Evolutionary conservation across 1,140 invertebrate genomes (phyloP).

Genomic region (Trachymyrmex cornetzi): DNA sequence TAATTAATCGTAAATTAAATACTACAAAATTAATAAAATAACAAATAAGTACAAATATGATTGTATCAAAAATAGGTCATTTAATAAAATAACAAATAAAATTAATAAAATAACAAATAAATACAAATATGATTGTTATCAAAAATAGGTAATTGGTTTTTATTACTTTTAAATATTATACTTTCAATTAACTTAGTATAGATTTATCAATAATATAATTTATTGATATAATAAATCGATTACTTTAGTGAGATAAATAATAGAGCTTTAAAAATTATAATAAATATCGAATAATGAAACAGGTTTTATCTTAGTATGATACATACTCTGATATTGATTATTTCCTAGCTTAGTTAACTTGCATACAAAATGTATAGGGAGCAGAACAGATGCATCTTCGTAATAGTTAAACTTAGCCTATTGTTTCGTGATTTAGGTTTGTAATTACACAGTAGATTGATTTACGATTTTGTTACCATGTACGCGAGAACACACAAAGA

Average conservation of each 20-base stretch:
- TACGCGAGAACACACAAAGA: background rate
- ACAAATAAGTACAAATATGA: too few relatives aligned
- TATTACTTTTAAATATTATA: background rate
- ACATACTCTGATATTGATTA: background rate
- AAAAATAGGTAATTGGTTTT: background rate
- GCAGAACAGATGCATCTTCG: background rate
- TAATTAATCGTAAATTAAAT: background rate
- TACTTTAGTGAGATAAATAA: background rate
- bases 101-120: background rate
- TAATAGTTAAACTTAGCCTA: slow-evolving; percentile 1
- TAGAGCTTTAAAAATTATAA: background rate
- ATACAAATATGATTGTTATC: background rate
- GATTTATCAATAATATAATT: slow-evolving; percentile 14
- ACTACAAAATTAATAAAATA: background rate
- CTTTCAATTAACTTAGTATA: background rate
- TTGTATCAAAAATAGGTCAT: background rate
- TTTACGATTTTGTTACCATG: slow-evolving; percentile 2
- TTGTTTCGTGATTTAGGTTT: background rate
- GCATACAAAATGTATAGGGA: background rate
- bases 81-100: too few relatives aligned
- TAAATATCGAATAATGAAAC: background rate
- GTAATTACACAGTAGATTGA: slow-evolving; percentile 23
- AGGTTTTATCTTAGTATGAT: slow-evolving; percentile 17
- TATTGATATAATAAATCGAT: background rate
- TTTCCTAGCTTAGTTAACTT: slow-evolving; percentile 9